phyloP scores from a whole-genome alignment of 2,888 invertebrate species.

The Synanthedon vespiformis region DNA sequence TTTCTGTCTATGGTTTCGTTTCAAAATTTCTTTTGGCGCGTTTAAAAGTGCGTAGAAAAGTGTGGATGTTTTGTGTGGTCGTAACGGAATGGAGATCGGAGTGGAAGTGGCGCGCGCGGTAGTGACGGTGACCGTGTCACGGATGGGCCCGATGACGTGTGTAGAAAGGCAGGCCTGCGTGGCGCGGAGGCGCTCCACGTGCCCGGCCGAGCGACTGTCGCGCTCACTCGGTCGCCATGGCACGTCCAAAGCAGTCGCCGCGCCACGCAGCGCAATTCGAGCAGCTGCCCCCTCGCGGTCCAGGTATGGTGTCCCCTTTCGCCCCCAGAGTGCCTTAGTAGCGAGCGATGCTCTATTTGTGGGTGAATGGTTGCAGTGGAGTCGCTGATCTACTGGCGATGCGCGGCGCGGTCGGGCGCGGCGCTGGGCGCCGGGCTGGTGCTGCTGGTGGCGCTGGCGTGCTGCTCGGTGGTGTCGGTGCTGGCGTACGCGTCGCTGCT shows the following conservation, averaged over 20 bases:
- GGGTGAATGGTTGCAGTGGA: constrained; percentile 76
- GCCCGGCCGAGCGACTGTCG: constrained; percentile 11
- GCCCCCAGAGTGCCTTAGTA: constrained; percentile 1
- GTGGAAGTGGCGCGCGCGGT: neutral
- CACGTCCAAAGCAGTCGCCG: constrained; percentile 63
- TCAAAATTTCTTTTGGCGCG: too few species aligned
- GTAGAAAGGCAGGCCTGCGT: constrained; percentile 17
- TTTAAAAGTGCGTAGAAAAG: too few species aligned
- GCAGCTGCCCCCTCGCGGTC: constrained; percentile 60
- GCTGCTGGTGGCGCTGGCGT: constrained; percentile 92
- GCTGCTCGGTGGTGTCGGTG: constrained; percentile 95
- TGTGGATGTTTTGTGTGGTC: too few species aligned
- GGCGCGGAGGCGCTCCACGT: constrained; percentile 23
- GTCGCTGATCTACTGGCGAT: constrained; percentile 97
- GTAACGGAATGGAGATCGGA: too few species aligned
- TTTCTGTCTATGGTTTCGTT: too few species aligned
- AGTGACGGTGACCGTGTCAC: constrained; percentile 22
- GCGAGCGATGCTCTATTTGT: too few species aligned
- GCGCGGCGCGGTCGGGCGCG: constrained; percentile 92
- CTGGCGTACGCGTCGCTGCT: constrained; percentile 92
- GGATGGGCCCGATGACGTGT: constrained; percentile 22
- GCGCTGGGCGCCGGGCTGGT: constrained; percentile 92
- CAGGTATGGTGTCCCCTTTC: constrained; percentile 36
- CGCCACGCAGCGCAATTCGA: constrained; percentile 55
- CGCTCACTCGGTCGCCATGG: constrained; percentile 61